phyloP scores from a whole-genome alignment of 2,797 vertebrate genomes.

The Glossophaga mutica region DNA sequence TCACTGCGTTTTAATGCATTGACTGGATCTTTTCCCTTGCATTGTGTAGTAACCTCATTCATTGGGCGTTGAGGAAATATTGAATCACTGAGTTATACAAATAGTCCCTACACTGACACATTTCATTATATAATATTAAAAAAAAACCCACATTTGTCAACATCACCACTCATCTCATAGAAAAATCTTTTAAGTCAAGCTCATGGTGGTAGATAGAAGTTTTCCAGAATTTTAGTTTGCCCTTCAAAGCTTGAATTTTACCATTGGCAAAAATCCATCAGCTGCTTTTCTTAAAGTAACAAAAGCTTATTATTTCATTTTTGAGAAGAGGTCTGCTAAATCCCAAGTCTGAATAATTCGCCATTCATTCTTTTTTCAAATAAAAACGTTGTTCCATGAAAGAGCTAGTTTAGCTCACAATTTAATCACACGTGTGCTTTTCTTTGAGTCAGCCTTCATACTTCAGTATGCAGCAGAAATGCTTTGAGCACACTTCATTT shows the following conservation, averaged over 20 bases:
- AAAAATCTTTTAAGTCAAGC: not conserved
- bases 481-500: not conserved
- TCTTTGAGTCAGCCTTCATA: not conserved
- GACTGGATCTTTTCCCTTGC: not conserved
- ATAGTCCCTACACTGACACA: not conserved
- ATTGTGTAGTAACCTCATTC: not conserved
- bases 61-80: not conserved
- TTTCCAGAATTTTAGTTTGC: not conserved
- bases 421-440: not conserved
- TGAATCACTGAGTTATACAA: not conserved
- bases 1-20: not conserved
- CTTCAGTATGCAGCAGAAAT: not conserved
- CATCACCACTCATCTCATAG: not conserved
- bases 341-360: not conserved
- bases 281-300: not conserved
- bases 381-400: not conserved
- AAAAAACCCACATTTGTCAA: not conserved
- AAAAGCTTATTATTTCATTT: not conserved
- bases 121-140: not conserved
- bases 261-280: not conserved
- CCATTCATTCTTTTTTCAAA: not conserved
- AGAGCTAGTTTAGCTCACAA: not conserved
- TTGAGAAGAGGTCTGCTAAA: not conserved
- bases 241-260: constrained; percentile 7
- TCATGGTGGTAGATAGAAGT: not conserved